Evolutionary conservation across 2,113 vertebrate species (phyloP).

Genomic region (Labeo rohita): DNA sequence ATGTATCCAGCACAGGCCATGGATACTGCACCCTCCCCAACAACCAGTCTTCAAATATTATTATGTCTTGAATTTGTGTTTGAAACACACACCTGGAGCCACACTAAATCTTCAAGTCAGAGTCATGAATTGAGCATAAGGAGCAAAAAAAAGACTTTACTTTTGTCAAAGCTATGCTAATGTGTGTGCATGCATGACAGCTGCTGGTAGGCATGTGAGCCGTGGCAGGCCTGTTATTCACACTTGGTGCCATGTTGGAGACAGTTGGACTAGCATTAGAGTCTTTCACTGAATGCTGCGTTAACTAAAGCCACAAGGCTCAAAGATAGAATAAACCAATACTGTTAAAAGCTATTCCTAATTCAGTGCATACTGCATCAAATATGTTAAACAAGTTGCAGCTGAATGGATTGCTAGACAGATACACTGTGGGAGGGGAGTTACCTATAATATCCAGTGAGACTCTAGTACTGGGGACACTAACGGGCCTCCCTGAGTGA

Average conservation of each 20-base stretch:
- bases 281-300: background rate
- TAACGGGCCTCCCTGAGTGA: background rate
- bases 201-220: background rate
- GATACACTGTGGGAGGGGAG: background rate
- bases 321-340: background rate
- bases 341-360: background rate
- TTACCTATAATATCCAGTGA: conserved; percentile 16
- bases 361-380: background rate
- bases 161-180: background rate
- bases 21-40: background rate
- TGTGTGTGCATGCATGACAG: conserved; percentile 16
- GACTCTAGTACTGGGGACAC: background rate
- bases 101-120: background rate
- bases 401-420: background rate
- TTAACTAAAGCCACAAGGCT: background rate
- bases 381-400: background rate
- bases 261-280: background rate
- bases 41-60: background rate
- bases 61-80: background rate
- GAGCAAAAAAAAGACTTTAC: too few relatives aligned
- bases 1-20: background rate
- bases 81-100: background rate
- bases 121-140: background rate
- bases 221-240: conserved; percentile 31
- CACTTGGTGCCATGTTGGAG: conserved; percentile 20